A percentile compares a stretch with the other conserved stretches of the same genome.
phyloP scores from a whole-genome alignment of 2,113 vertebrate species.

The Trinectes maculatus region DNA sequence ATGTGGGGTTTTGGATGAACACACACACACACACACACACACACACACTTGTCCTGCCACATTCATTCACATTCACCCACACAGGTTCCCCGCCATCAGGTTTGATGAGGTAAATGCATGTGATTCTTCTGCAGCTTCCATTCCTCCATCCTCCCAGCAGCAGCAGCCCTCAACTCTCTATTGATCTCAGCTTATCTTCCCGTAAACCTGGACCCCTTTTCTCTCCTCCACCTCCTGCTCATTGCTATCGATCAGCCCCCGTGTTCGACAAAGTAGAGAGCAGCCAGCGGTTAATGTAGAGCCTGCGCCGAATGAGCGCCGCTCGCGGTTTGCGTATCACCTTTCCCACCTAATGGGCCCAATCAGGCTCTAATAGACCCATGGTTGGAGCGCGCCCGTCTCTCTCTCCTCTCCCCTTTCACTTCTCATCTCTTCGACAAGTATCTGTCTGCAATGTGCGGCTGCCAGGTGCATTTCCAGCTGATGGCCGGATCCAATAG shows the following conservation, averaged over 20 bases:
- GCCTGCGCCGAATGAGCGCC: slow-evolving; percentile 29
- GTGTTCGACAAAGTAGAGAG: slow-evolving; percentile 69
- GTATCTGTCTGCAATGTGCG: slow-evolving; percentile 16
- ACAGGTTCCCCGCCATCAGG: slow-evolving; percentile 26
- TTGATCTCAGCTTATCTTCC: slow-evolving; percentile 78
- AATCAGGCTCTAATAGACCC: slow-evolving; percentile 69
- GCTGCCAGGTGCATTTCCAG: slow-evolving; percentile 48
- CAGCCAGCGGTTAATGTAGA: slow-evolving; percentile 64
- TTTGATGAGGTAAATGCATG: slow-evolving; percentile 60
- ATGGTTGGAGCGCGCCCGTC: slow-evolving; percentile 33
- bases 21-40: not conserved
- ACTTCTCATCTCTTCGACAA: slow-evolving; percentile 12
- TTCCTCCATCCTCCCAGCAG: slow-evolving; percentile 49
- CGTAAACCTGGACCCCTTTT: slow-evolving; percentile 66
- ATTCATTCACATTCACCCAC: not conserved
- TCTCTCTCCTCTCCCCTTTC: slow-evolving; percentile 52
- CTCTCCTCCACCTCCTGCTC: slow-evolving; percentile 41
- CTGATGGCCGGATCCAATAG: slow-evolving; percentile 54
- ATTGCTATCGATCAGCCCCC: slow-evolving; percentile 65
- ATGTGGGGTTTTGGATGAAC: not conserved
- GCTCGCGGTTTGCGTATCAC: slow-evolving; percentile 28
- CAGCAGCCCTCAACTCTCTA: slow-evolving; percentile 61
- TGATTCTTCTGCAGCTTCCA: slow-evolving; percentile 39
- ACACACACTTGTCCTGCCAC: not conserved
- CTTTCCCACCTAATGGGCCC: slow-evolving; percentile 66